Evolutionary conservation across 2,888 invertebrate species (phyloP).

Genomic region (Nymphalis polychloros): DNA sequence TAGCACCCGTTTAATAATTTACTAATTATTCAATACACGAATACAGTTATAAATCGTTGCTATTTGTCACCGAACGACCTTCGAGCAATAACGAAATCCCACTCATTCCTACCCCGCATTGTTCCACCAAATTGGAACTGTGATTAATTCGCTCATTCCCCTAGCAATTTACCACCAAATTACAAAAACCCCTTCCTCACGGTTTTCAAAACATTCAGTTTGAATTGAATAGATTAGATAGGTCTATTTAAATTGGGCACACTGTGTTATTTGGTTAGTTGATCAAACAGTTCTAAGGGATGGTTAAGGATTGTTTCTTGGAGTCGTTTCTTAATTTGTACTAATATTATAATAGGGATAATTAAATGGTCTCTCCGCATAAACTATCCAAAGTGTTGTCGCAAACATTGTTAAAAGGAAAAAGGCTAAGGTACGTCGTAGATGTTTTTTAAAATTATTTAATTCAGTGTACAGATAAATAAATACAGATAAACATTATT

Average conservation of each 20-base stretch:
- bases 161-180: constrained; percentile 64
- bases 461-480: too few species aligned
- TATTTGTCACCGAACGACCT: constrained; percentile 38
- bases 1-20: too few species aligned
- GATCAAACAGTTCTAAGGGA: constrained; percentile 62
- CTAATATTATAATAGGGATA: background rate
- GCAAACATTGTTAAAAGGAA: too few species aligned
- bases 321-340: constrained; percentile 1
- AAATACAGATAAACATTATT: too few species aligned
- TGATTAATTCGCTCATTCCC: constrained; percentile 78
- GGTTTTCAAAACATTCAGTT: constrained; percentile 19
- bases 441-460: too few species aligned
- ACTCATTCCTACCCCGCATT: constrained; percentile 61
- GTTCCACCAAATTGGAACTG: constrained; percentile 76
- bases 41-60: constrained; percentile 34
- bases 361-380: constrained; percentile 26
- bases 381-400: too few species aligned
- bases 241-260: constrained; percentile 32
- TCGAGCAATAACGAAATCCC: constrained; percentile 56
- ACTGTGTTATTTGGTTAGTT: constrained; percentile 64
- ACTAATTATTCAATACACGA: constrained; percentile 10
- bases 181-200: constrained; percentile 48
- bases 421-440: too few species aligned
- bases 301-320: constrained; percentile 45
- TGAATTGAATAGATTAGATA: constrained; percentile 48